Evolutionary conservation across 2,113 vertebrate species (phyloP).

Genomic region (zebrafish (Danio rerio)): DNA sequence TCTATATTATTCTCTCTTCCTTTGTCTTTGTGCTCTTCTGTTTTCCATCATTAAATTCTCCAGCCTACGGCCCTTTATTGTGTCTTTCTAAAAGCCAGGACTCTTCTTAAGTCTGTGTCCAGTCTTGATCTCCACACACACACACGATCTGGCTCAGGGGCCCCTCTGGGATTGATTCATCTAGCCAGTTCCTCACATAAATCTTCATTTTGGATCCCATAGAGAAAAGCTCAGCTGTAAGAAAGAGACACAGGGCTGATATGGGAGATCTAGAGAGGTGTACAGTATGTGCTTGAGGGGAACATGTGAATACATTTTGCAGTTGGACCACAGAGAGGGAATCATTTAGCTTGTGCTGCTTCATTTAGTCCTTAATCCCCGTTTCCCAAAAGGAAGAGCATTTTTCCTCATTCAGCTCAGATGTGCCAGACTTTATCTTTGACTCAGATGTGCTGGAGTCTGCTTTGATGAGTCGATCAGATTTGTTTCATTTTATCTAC

Average conservation of each 20-base stretch:
- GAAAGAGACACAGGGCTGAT: not conserved
- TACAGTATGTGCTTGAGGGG: constrained; percentile 32
- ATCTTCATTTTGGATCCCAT: constrained; percentile 46
- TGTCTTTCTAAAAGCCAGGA: constrained; percentile 5
- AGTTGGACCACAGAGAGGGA: constrained; percentile 41
- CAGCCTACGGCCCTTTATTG: not conserved
- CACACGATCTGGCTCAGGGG: constrained; percentile 34
- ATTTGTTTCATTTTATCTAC: not conserved
- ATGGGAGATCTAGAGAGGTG: constrained; percentile 6
- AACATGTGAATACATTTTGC: constrained; percentile 44
- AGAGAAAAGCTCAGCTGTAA: constrained; percentile 28
- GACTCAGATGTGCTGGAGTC: not conserved
- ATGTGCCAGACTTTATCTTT: not conserved
- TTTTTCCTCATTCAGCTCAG: constrained; percentile 6
- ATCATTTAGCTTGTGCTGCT: constrained; percentile 49
- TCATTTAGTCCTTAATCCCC: constrained; percentile 50
- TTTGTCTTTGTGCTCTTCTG: constrained; percentile 10
- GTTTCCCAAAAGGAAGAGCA: constrained; percentile 39
- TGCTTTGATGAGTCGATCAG: not conserved
- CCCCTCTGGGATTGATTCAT: constrained; percentile 45
- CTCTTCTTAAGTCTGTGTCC: constrained; percentile 8
- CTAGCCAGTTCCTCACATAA: constrained; percentile 44
- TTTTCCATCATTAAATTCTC: constrained; percentile 8
- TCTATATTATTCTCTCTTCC: not conserved
- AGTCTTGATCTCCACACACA: not conserved